These are phyloP conservation scores for Orchestes rusci DNA, from an alignment of 2,888 invertebrate genomes.

Conservation along the genomic window DNA sequence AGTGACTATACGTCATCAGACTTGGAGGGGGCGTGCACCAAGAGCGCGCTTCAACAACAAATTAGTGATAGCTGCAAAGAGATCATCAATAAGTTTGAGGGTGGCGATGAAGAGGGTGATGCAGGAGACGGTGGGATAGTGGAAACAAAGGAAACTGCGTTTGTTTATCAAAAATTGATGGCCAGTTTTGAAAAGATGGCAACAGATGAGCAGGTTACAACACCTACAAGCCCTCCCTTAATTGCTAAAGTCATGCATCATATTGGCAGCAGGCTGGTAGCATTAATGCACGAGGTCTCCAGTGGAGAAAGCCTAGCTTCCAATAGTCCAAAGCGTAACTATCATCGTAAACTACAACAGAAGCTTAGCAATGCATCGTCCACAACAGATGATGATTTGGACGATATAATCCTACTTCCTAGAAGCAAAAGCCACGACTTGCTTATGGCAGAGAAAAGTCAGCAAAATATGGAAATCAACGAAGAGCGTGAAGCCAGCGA, in stretches of 20 bases:
- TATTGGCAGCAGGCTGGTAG: constrained; percentile 78
- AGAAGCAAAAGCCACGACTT: constrained; percentile 80
- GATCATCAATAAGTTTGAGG: constrained; percentile 80
- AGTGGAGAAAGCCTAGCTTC: constrained; percentile 59
- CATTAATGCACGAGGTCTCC: constrained; percentile 87
- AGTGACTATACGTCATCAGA: constrained; percentile 89
- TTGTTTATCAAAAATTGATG: constrained; percentile 81
- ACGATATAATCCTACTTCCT: constrained; percentile 50
- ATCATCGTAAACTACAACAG: constrained; percentile 51
- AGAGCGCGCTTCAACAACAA: constrained; percentile 71
- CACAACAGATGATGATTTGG: constrained; percentile 56
- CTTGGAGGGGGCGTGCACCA: constrained; percentile 62
- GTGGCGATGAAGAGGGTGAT: constrained; percentile 52
- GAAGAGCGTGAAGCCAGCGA: constrained; percentile 72
- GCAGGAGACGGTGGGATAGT: constrained; percentile 49
- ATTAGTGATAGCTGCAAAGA: constrained; percentile 84
- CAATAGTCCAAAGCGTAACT: constrained; percentile 54
- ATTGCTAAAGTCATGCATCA: constrained; percentile 90
- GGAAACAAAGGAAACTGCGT: constrained; percentile 67
- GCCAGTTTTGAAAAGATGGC: constrained; percentile 77
- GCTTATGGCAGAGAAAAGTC: constrained; percentile 55
- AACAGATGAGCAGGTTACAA: constrained; percentile 44
- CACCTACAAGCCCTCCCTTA: constrained; percentile 70
- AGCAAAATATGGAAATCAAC: constrained; percentile 48
- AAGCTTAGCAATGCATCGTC: constrained; percentile 54